Evolutionary conservation across 2,113 vertebrate species (phyloP), one percentile per base, ranked within the genome.

Genomic region (Mandrillus leucophaeus): DNA sequence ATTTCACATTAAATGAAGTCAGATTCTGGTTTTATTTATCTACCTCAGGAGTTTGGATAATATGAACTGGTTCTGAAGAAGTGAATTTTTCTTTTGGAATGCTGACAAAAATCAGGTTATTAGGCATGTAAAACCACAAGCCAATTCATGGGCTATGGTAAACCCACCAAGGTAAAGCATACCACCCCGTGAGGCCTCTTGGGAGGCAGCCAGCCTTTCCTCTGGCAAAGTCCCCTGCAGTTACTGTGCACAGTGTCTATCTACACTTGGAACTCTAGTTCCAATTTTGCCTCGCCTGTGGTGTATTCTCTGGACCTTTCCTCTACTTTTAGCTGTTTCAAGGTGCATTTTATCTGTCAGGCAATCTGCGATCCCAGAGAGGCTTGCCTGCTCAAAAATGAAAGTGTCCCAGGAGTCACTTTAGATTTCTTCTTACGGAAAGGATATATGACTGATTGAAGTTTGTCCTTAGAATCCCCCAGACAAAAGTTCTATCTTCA

Each of bases 1-100:
- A 90, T 76, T 98, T 96, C 82, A 95, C 70, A 45, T 92, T 73
- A 97, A 94, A 82, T 95, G 43, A 93, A 97, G 83, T 92, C 75
- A 95, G 45, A 87, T 92, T 96, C 64, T 94, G 84, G 82, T 94
- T 91, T 95, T 79, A 76, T 95, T 88, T 97, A 59, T 82, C 23
- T 72, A 55, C n/a, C 35, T 80, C 78, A 91, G 97, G 85, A 87
- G 43, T 50, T 93, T 84, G 96, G 70, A 78, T 75, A 57, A 87
- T 86, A 50, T 87, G 40, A 80, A 25, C 35, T 72, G 90, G 40
- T 88, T 90, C 93, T 83, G 72, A 80, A 45, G 64, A 88, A 84
- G 66, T 75, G 75, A 8, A 93, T 92, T 96, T 96, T 93, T 23
- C 83, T 92, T 43, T 93, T 80, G 87, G 92, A 45, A 76, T 72